A percentile compares a stretch with the other conserved stretches of the same genome.
Conservation (phyloP, 2,113 vertebrate genomes). For the Malurus melanocephalus region DNA sequence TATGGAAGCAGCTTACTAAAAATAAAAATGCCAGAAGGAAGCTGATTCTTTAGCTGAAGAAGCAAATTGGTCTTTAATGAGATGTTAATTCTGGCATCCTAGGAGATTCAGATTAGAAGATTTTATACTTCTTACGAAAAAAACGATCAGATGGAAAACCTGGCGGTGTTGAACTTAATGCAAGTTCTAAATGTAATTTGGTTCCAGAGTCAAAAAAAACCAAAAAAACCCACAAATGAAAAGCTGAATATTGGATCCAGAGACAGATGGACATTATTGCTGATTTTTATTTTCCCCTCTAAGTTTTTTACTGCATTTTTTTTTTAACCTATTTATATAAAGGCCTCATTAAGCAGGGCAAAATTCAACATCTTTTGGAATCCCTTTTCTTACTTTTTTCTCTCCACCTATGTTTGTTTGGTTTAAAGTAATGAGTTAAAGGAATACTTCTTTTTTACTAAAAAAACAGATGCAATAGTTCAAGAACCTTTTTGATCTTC, state of each 20-base stretch:
- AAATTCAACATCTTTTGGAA: not conserved
- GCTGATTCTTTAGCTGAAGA: constrained; percentile 42
- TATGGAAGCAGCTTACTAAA: constrained; percentile 28
- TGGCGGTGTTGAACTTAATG: constrained; percentile 11
- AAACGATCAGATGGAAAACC: not conserved
- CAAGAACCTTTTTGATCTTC: not conserved
- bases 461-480: not conserved
- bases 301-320: not conserved
- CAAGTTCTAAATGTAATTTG: not conserved
- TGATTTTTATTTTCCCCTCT: not conserved
- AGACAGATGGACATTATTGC: not conserved
- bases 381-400: not conserved
- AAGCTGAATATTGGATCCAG: not conserved
- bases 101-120: constrained; percentile 29
- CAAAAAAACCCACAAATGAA: not conserved
- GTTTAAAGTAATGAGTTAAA: not conserved
- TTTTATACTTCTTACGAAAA: constrained; percentile 12
- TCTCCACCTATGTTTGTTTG: not conserved
- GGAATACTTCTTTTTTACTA: not conserved
- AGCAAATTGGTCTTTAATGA: constrained; percentile 51
- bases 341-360: not conserved
- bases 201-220: not conserved
- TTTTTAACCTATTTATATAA: not conserved
- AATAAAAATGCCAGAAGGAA: constrained; percentile 51
- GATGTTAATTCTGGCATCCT: constrained; percentile 43